Conservation (phyloP, 2,113 vertebrate genomes). For the Arvicanthis niloticus region DNA sequence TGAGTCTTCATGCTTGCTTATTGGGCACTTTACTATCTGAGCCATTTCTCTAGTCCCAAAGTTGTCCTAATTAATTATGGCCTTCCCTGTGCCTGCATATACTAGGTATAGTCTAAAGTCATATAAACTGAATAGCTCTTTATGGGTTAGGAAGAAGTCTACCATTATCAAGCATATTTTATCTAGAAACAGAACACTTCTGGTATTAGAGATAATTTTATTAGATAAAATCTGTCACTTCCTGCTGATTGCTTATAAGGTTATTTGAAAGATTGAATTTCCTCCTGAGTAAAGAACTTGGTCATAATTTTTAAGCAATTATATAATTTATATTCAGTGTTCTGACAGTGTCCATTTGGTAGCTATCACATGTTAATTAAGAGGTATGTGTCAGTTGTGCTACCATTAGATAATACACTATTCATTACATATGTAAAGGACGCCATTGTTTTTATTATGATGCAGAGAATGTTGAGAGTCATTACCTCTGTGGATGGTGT, state of each 20-base stretch:
- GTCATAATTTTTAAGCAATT: background rate
- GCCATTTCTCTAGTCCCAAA: background rate
- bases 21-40: background rate
- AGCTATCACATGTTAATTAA: constrained; percentile 29
- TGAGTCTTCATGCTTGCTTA: background rate
- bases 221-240: constrained; percentile 15
- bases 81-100: background rate
- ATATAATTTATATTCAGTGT: constrained; percentile 27
- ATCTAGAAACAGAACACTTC: constrained; percentile 28
- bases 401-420: background rate
- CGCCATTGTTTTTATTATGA: background rate
- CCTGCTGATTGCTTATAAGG: background rate
- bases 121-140: background rate
- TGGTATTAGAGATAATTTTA: constrained; percentile 27
- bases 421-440: constrained; percentile 1
- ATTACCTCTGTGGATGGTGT: background rate
- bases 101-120: background rate
- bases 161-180: constrained; percentile 21
- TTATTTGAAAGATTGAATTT: constrained; percentile 34
- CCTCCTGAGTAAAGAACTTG: constrained; percentile 6
- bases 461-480: background rate
- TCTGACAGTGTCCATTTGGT: constrained; percentile 4
- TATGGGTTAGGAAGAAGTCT: background rate
- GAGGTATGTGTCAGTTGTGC: background rate
- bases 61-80: background rate